Evolutionary conservation across 2,113 vertebrate genomes (phyloP).

Genomic region (Notechis scutatus): DNA sequence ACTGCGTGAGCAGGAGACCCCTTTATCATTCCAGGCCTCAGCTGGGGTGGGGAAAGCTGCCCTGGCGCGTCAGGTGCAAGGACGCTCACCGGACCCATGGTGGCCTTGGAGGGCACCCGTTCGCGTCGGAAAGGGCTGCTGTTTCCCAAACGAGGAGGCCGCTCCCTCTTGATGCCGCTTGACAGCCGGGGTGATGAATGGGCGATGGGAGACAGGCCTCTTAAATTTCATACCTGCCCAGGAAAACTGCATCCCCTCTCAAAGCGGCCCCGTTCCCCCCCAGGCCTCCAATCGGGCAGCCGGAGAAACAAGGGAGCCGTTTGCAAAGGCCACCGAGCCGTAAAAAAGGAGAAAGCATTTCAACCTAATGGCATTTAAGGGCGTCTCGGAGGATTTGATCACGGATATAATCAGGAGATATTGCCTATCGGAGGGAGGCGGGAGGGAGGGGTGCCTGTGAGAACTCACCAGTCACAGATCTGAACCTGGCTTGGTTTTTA

Average conservation of each 20-base stretch:
- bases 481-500: neutral
- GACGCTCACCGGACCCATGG: too few relatives aligned
- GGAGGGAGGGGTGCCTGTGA: neutral
- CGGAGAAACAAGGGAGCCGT: slow-evolving; percentile 44
- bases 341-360: slow-evolving; percentile 33
- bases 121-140: neutral
- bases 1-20: neutral
- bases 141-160: slow-evolving; percentile 7
- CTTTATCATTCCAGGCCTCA: too few relatives aligned
- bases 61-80: too few relatives aligned
- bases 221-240: slow-evolving; percentile 32
- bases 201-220: slow-evolving; percentile 8
- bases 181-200: neutral
- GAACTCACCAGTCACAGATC: neutral
- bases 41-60: too few relatives aligned
- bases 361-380: neutral
- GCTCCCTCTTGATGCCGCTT: neutral
- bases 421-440: neutral
- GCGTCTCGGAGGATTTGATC: neutral
- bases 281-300: slow-evolving; percentile 40
- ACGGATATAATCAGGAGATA: neutral
- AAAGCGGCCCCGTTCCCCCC: slow-evolving; percentile 36
- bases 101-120: neutral
- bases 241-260: slow-evolving; percentile 39
- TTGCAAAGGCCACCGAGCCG: slow-evolving; percentile 57